Base-by-base conservation (phyloP, 1,140 invertebrate species). In the Maniola jurtina region DNA sequence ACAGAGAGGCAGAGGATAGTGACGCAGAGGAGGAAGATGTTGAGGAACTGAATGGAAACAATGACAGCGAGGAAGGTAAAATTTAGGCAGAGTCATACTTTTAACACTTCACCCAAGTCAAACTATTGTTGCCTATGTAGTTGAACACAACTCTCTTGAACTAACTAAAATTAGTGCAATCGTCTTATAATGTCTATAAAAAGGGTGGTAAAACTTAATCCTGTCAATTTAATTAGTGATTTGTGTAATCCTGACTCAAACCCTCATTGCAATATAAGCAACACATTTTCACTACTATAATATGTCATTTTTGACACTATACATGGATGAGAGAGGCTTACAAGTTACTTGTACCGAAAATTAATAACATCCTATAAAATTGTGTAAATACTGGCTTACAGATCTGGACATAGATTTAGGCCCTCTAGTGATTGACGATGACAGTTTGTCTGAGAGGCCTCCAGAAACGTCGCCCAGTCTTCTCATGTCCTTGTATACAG, bases 1-100 rank as follows among this genome's bases (percentile, higher is more conserved):
- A 96, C 66, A 89, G 92, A 69, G 95, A 96, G 80, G 94, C 92
- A 50, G 94, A 95, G 36, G 94, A 94, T 56, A 95, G 93, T 71
- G 95, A 93, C 68, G 94, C 92, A 40, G 95, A 96, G 62, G 95
- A 95, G 58, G 94, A 95, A 70, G 94, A 95, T 69, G 94, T 94
- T 68, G 94, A 95, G 66, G 94, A 94, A 76, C 92, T 95, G 45
- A 95, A 95, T 85, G 94, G 94, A 70, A 95, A 95, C 72, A 94
- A 95, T 73, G 94, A 95, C 70, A 94, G 94, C 77, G 94, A 93
- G 61, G 95, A 95, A 72, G 94, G 83, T 84, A 45, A 45, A 13
- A n/a, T 1, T 13, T 45, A 45, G 0, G 5, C 25, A 25, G 4
- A 25, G 4, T 25, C 1, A 25, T 25, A 25, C 25, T 25, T 25